phyloP scores from a whole-genome alignment of 1,140 invertebrate genomes.

The Pogonus chalceus region DNA sequence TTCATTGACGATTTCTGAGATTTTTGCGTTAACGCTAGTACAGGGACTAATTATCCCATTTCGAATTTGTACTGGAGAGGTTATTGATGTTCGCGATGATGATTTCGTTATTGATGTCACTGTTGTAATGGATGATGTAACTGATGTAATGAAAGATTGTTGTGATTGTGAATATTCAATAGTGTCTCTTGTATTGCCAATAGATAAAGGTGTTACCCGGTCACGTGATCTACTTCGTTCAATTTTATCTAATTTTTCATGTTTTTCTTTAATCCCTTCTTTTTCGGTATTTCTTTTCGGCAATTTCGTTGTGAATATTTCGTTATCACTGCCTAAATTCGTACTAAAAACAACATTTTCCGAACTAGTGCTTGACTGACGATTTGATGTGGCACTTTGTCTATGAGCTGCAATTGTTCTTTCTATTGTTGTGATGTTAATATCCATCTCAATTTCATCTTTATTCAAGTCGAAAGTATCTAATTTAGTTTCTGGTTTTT shows the following conservation, averaged over 20 bases:
- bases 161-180: background rate
- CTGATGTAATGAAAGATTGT: background rate
- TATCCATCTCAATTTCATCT: constrained; percentile 33
- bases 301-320: constrained; percentile 30
- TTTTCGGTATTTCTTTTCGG: constrained; percentile 22
- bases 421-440: constrained; percentile 12
- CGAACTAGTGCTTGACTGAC: constrained; percentile 31
- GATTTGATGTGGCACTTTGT: constrained; percentile 1
- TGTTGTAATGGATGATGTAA: background rate
- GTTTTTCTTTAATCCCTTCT: background rate
- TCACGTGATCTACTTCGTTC: background rate
- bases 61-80: background rate
- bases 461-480: background rate
- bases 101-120: background rate
- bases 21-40: background rate
- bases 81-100: background rate
- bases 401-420: background rate
- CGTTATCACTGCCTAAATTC: constrained; percentile 28
- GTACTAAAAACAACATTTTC: constrained; percentile 32
- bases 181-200: background rate
- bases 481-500: background rate
- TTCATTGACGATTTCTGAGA: background rate
- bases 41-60: background rate
- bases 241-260: background rate
- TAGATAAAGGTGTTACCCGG: background rate